A percentile compares a stretch with the other conserved stretches of the same genome.
Conservation (phyloP, 2,888 invertebrate species). For the Leptinotarsa rubiginosa region DNA sequence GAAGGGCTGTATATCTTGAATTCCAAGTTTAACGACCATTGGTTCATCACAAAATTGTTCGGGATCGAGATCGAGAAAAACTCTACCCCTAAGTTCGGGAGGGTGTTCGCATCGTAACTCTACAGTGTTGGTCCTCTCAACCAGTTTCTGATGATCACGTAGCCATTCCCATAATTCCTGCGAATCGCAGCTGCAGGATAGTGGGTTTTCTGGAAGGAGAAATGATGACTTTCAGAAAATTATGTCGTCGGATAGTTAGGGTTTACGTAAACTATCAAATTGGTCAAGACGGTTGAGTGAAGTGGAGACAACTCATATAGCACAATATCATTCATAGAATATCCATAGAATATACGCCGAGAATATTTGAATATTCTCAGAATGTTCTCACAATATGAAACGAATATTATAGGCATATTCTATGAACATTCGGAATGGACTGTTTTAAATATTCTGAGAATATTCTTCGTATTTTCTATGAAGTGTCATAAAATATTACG, state of each 20-base stretch:
- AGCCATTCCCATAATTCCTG: slow-evolving; percentile 95
- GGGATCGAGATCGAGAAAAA: slow-evolving; percentile 83
- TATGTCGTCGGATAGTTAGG: not conserved
- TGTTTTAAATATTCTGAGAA: too few species aligned
- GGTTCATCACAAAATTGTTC: slow-evolving; percentile 88
- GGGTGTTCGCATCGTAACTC: slow-evolving; percentile 86
- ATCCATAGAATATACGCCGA: too few species aligned
- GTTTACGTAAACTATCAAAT: not conserved
- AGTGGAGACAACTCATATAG: not conserved
- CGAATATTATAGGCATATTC: too few species aligned
- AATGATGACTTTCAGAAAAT: not conserved
- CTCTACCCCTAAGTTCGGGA: slow-evolving; percentile 78
- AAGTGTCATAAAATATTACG: too few species aligned
- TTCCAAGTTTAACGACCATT: slow-evolving; percentile 83
- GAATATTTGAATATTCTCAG: too few species aligned
- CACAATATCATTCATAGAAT: too few species aligned
- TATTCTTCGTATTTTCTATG: too few species aligned
- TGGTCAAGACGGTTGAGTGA: not conserved
- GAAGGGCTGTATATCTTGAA: slow-evolving; percentile 89
- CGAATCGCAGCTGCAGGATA: slow-evolving; percentile 90
- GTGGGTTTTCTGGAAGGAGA: slow-evolving; percentile 79
- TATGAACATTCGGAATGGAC: too few species aligned
- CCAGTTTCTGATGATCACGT: slow-evolving; percentile 85
- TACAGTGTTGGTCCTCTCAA: slow-evolving; percentile 70
- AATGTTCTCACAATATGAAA: too few species aligned